Conservation (phyloP, 2,888 invertebrate genomes). For the Stenchaetothrips biformis region DNA sequence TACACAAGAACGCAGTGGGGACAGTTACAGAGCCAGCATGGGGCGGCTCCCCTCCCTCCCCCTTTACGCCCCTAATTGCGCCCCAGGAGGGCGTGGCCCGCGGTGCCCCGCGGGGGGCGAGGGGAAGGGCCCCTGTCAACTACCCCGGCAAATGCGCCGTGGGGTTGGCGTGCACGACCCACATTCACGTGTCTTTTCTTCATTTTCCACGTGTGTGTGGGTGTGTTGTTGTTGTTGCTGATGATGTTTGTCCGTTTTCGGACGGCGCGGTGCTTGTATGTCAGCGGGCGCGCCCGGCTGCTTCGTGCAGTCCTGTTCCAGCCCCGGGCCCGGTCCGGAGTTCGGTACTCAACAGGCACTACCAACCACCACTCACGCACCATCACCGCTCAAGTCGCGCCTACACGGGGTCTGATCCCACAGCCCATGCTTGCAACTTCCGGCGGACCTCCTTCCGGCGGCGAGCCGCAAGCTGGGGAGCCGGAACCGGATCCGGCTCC, state of each 20-base stretch:
- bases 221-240: too few species aligned
- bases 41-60: constrained; percentile 28
- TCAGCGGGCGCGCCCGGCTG: too few species aligned
- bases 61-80: constrained; percentile 27
- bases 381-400: too few species aligned
- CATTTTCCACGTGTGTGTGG: too few species aligned
- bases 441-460: constrained; percentile 39
- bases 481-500: constrained; percentile 37
- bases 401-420: not conserved
- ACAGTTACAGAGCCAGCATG: not conserved
- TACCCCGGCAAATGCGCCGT: not conserved
- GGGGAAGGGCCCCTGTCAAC: constrained; percentile 27
- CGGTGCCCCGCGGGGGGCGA: constrained; percentile 31
- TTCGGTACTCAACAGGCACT: too few species aligned
- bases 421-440: not conserved
- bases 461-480: constrained; percentile 43
- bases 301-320: too few species aligned
- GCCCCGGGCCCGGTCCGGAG: too few species aligned
- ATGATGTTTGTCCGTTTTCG: too few species aligned
- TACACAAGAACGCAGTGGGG: constrained; percentile 1
- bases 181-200: too few species aligned
- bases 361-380: not conserved
- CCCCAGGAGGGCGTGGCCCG: constrained; percentile 31
- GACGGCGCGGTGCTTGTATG: too few species aligned
- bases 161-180: too few species aligned